Base-by-base conservation (phyloP, 1,140 invertebrate genomes). In the Xylocopa sonorina region DNA sequence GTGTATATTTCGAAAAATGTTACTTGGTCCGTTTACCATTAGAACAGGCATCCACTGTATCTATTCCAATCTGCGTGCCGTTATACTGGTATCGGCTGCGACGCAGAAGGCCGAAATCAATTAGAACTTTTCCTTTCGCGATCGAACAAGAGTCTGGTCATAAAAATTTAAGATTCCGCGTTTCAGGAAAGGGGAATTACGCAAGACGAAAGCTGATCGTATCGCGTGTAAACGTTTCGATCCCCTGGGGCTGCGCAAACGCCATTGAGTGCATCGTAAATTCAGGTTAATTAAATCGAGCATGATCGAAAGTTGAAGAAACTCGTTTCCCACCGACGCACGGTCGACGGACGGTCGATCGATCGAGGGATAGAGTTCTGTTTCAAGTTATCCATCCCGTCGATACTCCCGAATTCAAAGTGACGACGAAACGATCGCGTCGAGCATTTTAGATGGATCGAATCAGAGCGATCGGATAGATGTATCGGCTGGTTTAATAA, bases 221-320 rank as follows among this genome's bases (percentile, higher is more conserved):
- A 38, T 53, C 29, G 66, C 50, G 66, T 38, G 50, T 18, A 18
- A 58, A 60, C 21, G 27, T 27, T 46, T 43, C 41, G 27, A 14
- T 60, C 41, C 55, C 29, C 1, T 18, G 48, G 24, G 48, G 9
- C 0, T 29, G 53, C 58, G 32, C 38, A n/a, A 57, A 32, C 32
- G 34, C 18, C 16, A 41, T 18, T 38, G 24, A 55, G 14, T 24
- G 24, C n/a, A 27, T 64, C 21, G 41, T 32, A 46, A 60, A 48
- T 72, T 34, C 29, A 34, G n/a, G 41, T 72, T 21, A 21, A 72
- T 48, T 60, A 60, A 58, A 72, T 60, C 69, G 55, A 55, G 29
- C 50, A 16, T 27, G 69, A 48, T 38, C n/a, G 29, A 72, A 72
- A 72, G 69, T 72, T 43, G 46, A 68, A 68, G 48, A 48, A 43